Percentiles rank a stretch among this genome's conserved stretches.
phyloP scores from a whole-genome alignment of 2,797 vertebrate genomes.

The Chaetophractus vellerosus region DNA sequence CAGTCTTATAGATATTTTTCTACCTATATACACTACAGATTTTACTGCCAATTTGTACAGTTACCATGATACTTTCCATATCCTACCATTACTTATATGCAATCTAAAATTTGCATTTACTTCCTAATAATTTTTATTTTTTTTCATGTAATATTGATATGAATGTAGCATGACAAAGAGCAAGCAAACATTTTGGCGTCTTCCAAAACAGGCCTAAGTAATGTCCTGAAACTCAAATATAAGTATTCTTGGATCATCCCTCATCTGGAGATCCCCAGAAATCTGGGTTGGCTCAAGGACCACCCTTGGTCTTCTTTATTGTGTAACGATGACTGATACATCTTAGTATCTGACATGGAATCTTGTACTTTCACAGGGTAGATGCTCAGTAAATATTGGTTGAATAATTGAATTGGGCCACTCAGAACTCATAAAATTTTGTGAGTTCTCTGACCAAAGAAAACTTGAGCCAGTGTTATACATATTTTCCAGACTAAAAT shows the following conservation, averaged over 20 bases:
- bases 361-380: not conserved
- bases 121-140: slow-evolving; percentile 29
- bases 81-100: not conserved
- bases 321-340: not conserved
- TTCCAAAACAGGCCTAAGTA: slow-evolving; percentile 60
- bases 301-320: not conserved
- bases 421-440: slow-evolving; percentile 20
- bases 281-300: not conserved
- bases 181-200: slow-evolving; percentile 33
- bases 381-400: not conserved
- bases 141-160: slow-evolving; percentile 45
- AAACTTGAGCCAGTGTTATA: not conserved
- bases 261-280: not conserved
- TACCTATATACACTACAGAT: not conserved
- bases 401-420: slow-evolving; percentile 9
- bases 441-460: not conserved
- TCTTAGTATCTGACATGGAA: not conserved
- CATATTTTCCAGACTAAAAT: slow-evolving; percentile 48
- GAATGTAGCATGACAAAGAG: not conserved
- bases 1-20: not conserved
- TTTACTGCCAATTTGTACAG: not conserved
- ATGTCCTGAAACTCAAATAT: not conserved
- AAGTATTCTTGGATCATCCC: not conserved
- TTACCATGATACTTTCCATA: not conserved
- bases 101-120: slow-evolving; percentile 14